phyloP scores from a whole-genome alignment of 2,113 vertebrate species.

The Tor tambroides region DNA sequence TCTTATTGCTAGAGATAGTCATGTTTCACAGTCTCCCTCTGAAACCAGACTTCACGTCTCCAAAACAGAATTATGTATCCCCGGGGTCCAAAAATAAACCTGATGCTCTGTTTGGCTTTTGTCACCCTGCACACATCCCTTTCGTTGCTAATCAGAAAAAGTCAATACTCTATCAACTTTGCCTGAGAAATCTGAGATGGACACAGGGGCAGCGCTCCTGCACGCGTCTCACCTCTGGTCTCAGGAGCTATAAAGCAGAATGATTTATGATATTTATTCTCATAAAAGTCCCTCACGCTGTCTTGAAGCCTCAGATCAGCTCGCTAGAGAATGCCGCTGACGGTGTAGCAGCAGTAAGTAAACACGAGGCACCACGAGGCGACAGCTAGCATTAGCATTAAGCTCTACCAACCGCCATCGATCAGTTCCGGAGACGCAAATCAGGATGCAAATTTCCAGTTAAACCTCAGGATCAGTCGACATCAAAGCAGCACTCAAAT shows the following conservation, averaged over 20 bases:
- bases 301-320: constrained; percentile 47
- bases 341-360: constrained; percentile 57
- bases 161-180: constrained; percentile 53
- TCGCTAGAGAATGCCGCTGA: constrained; percentile 23
- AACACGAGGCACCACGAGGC: constrained; percentile 50
- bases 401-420: constrained; percentile 57
- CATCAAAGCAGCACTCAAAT: constrained; percentile 67
- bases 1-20: not conserved
- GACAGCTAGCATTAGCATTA: constrained; percentile 57
- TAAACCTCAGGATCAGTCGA: constrained; percentile 62
- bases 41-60: constrained; percentile 2
- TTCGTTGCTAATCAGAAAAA: constrained; percentile 34
- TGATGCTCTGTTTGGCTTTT: constrained; percentile 37
- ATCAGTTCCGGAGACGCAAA: constrained; percentile 61
- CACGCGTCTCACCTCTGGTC: constrained; percentile 59
- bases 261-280: constrained; percentile 67
- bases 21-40: constrained; percentile 47
- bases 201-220: not conserved
- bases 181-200: not conserved
- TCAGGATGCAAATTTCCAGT: constrained; percentile 55
- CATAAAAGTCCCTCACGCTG: constrained; percentile 64
- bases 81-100: not conserved
- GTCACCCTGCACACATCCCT: constrained; percentile 30
- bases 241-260: constrained; percentile 62
- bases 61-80: constrained; percentile 11